Percentiles rank a stretch among this genome's conserved stretches.
phyloP scores from a whole-genome alignment of 2,113 vertebrate genomes.

The Aplodontia rufa region DNA sequence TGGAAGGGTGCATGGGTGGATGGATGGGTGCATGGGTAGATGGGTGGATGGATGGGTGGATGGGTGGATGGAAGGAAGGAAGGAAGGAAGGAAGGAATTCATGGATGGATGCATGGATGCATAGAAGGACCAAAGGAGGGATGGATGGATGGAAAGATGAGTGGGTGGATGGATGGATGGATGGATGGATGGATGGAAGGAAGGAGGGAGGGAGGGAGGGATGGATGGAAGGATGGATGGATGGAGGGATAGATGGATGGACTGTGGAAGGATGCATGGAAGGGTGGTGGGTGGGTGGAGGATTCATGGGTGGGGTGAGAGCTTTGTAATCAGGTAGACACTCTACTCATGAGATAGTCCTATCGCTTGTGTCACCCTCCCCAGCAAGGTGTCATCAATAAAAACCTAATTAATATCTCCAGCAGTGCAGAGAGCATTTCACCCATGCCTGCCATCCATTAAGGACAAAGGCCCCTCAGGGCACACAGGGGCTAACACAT shows the following conservation, averaged over 20 bases:
- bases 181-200: too few species aligned
- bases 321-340: background rate
- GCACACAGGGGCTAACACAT: conserved; percentile 15
- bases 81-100: background rate
- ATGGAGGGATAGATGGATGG: background rate
- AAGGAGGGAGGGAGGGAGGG: background rate
- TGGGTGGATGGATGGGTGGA: background rate
- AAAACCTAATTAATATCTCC: conserved; percentile 55
- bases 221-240: background rate
- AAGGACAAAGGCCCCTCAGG: background rate
- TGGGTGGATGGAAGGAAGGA: background rate
- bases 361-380: background rate
- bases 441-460: conserved; percentile 30
- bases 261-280: too few species aligned
- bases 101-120: background rate
- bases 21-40: too few species aligned
- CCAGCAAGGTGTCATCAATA: background rate
- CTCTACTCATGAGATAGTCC: background rate
- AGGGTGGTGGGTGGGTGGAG: background rate
- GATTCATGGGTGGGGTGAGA: background rate
- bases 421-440: background rate
- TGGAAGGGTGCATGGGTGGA: background rate
- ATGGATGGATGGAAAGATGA: background rate
- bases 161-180: too few species aligned
- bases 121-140: too few species aligned